Evolutionary conservation across 2,797 vertebrate species (phyloP).

Genomic region (Lithobates sylvaticus): DNA sequence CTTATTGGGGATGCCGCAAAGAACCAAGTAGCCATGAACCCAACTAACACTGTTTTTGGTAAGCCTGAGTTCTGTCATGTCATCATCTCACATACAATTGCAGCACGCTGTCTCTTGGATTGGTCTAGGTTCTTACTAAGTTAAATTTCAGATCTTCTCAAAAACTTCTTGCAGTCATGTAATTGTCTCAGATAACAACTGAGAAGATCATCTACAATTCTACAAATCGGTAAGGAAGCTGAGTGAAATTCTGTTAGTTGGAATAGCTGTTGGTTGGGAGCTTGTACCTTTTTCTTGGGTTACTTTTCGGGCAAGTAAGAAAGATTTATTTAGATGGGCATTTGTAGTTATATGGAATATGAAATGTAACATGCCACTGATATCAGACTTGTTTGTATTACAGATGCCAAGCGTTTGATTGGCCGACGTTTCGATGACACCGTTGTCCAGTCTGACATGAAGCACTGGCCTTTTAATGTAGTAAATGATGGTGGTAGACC

Average conservation of each 20-base stretch:
- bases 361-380: background rate
- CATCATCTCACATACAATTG: background rate
- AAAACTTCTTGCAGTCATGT: background rate
- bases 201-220: background rate
- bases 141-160: background rate
- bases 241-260: too few relatives aligned
- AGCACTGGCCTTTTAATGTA: slow-evolving; percentile 91
- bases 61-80: slow-evolving; percentile 53
- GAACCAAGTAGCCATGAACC: slow-evolving; percentile 94
- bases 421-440: slow-evolving; percentile 87
- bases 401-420: slow-evolving; percentile 91
- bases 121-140: background rate
- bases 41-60: slow-evolving; percentile 91
- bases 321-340: too few relatives aligned
- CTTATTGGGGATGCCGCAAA: slow-evolving; percentile 92
- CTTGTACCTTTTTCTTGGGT: background rate
- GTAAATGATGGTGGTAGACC: slow-evolving; percentile 86
- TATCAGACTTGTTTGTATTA: background rate
- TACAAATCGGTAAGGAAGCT: background rate
- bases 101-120: background rate
- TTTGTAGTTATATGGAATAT: background rate
- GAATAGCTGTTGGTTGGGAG: background rate
- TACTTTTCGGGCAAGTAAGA: background rate
- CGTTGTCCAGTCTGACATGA: slow-evolving; percentile 91
- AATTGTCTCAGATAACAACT: background rate